Percentiles rank a stretch among this genome's conserved stretches.
These are phyloP conservation scores for Eonycteris spelaea DNA, from an alignment of 2,113 vertebrate species.

Conservation along the genomic window DNA sequence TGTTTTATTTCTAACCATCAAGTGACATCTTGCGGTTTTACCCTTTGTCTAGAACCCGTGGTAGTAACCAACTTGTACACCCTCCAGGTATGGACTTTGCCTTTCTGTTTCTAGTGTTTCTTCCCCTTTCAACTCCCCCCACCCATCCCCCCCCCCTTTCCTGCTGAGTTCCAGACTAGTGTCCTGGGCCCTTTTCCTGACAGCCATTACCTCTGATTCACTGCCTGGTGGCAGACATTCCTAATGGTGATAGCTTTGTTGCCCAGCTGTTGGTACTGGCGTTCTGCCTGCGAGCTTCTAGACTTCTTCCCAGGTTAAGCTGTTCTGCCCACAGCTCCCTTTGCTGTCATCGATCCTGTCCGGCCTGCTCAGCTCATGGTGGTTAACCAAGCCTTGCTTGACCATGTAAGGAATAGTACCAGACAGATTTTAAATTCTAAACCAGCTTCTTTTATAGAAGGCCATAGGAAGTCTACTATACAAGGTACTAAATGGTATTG, in stretches of 20 bases:
- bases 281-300: neutral
- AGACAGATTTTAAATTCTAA: slow-evolving; percentile 23
- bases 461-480: neutral
- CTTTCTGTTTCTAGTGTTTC: neutral
- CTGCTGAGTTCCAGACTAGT: neutral
- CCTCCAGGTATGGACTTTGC: neutral
- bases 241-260: neutral
- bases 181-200: neutral
- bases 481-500: neutral
- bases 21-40: neutral
- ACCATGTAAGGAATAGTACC: neutral
- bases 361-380: neutral
- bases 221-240: neutral
- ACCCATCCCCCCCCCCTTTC: no score
- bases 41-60: neutral
- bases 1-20: neutral
- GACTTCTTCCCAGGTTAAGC: neutral
- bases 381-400: neutral
- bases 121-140: neutral
- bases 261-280: neutral
- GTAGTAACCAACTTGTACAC: accelerated
- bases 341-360: neutral
- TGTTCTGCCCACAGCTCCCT: neutral
- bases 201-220: neutral
- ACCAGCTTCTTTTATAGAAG: neutral